Evolutionary conservation across 2,797 vertebrate genomes (phyloP).

Genomic region (Tinamus major): DNA sequence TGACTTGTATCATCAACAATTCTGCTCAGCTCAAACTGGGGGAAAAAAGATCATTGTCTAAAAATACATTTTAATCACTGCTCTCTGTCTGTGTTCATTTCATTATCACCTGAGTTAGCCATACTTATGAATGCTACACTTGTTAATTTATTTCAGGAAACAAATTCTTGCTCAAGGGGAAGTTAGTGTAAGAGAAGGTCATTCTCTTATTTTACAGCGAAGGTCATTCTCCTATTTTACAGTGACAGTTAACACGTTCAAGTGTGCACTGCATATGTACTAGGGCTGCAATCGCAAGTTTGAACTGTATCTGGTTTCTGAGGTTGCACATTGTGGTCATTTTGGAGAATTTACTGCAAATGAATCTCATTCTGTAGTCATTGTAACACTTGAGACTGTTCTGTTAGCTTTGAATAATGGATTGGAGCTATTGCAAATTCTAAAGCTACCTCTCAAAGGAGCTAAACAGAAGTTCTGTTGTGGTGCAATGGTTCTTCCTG

Average conservation of each 20-base stretch:
- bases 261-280: background rate
- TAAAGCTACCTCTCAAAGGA: background rate
- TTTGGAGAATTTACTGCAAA: background rate
- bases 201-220: background rate
- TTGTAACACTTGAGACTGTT: background rate
- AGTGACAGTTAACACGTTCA: background rate
- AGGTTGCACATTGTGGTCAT: background rate
- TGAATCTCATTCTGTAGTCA: background rate
- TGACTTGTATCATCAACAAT: background rate
- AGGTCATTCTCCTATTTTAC: background rate
- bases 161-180: background rate
- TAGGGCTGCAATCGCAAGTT: background rate
- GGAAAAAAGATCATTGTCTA: background rate
- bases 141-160: conserved; percentile 25
- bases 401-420: background rate
- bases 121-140: background rate
- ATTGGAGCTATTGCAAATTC: background rate
- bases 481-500: background rate
- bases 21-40: background rate
- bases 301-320: background rate
- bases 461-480: background rate
- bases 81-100: conserved; percentile 30
- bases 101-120: background rate
- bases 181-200: background rate
- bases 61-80: conserved; percentile 24